phyloP scores from a whole-genome alignment of 2,888 invertebrate species.

The Hermaeophaga mercurialis region DNA sequence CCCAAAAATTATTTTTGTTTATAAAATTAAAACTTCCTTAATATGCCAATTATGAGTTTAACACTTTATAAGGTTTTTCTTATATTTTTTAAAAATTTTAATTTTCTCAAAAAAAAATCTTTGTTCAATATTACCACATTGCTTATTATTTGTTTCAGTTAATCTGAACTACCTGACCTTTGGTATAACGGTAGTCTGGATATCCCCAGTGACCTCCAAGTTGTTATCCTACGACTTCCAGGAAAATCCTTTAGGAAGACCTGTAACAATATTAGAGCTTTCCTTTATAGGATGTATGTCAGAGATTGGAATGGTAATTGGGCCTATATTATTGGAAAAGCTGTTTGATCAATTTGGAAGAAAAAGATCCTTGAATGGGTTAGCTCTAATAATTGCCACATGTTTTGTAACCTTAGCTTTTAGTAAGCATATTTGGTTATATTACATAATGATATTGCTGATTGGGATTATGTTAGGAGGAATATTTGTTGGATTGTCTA shows the following conservation, averaged over 20 bases:
- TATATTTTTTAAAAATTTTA: no score
- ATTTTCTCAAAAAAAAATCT: no score
- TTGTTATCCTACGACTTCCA: slow-evolving; percentile 12
- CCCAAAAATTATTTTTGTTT: neutral
- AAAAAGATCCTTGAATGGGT: slow-evolving; percentile 5
- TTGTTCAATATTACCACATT: no score
- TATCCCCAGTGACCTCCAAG: slow-evolving; percentile 23
- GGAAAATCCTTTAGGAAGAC: slow-evolving; percentile 22
- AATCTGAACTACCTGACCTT: slow-evolving; percentile 10
- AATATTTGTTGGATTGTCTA: slow-evolving; percentile 60
- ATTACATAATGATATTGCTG: slow-evolving; percentile 6
- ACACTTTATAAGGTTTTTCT: no score
- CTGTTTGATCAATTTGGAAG: slow-evolving; percentile 20
- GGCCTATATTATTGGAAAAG: slow-evolving; percentile 9
- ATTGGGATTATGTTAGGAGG: slow-evolving; percentile 7
- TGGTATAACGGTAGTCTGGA: slow-evolving; percentile 17
- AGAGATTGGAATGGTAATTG: slow-evolving; percentile 8
- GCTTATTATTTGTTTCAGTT: slow-evolving; percentile 19
- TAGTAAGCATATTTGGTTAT: slow-evolving; percentile 11
- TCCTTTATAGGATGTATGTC: slow-evolving; percentile 13
- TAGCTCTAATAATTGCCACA: neutral
- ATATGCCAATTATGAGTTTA: no score
- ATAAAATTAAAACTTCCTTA: neutral
- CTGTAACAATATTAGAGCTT: slow-evolving; percentile 19
- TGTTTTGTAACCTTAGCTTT: slow-evolving; percentile 7